Base-by-base conservation (phyloP, 2,888 invertebrate genomes). In the Volucella zonaria region DNA sequence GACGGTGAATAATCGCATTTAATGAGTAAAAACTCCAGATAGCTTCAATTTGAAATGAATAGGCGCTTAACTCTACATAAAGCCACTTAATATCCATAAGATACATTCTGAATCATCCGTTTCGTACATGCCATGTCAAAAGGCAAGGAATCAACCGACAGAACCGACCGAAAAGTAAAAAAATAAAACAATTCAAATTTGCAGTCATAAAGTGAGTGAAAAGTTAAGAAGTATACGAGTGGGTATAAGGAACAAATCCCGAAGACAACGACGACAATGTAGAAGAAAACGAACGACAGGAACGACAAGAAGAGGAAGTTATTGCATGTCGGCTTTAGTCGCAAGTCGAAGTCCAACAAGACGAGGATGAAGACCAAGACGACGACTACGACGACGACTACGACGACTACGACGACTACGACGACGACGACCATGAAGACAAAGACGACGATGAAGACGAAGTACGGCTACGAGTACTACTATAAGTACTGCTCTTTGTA, bases 261-360 rank as follows among this genome's bases (percentile, higher is more conserved):
- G 42, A 51, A 38, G 61, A 40, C 47, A 43, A 78, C 62, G 54
- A 61, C 47, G 18, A 38, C 77, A 38, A 43, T 49, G 42, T 70
- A 47, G 62, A 45, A 40, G 15, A 31, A 23, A 45, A 18, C 31
- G n/a, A 31, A 31, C 31, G 23, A 23, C 23, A 4, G 11, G 14
- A 45, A 14, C 14, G 11, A 43, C 11, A 52, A 70, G 42, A 70
- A 76, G 67, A 85, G 85, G 85, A 85, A 85, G 85, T 81, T 68
- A 73, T 77, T 85, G 75, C 76, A 75, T 85, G 81, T 85, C 81
- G 85, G 49, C 83, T 83, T 83, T n/a, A 83, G 70, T 58, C 79
- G 14, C 52, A 79, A 59, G 31, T 31, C 31, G 6, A 31, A 31
- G 31, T 31, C 31, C 31, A 31, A 31, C 6, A 31, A 31, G 31